Conservation (phyloP, 2,888 invertebrate genomes). For the Mesoligia furuncula region DNA sequence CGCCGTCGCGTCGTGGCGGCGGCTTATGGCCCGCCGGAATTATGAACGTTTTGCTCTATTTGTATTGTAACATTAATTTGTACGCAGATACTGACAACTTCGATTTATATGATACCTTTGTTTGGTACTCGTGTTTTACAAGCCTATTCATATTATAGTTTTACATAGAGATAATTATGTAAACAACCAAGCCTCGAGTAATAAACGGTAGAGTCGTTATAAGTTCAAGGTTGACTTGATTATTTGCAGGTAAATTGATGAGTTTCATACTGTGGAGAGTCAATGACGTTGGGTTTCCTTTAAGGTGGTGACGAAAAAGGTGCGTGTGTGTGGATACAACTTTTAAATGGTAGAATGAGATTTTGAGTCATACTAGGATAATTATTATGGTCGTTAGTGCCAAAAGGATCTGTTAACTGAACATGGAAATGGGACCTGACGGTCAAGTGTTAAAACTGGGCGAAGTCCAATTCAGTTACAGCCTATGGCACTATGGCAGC, state of each 20-base stretch:
- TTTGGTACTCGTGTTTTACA: constrained; percentile 36
- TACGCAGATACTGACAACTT: constrained; percentile 55
- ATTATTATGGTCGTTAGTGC: not conserved
- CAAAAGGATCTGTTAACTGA: constrained; percentile 11
- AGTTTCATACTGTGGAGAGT: constrained; percentile 19
- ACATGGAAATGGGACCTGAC: not conserved
- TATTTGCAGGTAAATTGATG: constrained; percentile 43
- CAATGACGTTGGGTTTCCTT: constrained; percentile 17
- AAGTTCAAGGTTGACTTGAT: constrained; percentile 60
- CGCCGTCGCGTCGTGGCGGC: constrained; percentile 45
- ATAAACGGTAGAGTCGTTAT: constrained; percentile 35
- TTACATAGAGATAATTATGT: constrained; percentile 33
- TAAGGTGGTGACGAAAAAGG: not conserved
- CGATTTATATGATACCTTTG: constrained; percentile 34
- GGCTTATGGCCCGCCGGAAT: constrained; percentile 53
- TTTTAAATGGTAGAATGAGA: not conserved
- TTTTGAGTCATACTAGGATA: not conserved
- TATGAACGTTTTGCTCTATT: constrained; percentile 68
- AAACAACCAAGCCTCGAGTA: constrained; percentile 20
- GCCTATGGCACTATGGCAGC: not conserved
- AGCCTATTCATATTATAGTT: constrained; percentile 19
- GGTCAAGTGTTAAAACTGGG: not conserved
- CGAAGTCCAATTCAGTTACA: not conserved
- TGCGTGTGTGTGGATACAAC: not conserved
- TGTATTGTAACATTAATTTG: constrained; percentile 55